phyloP scores from a whole-genome alignment of 2,888 invertebrate genomes.

The Deladenus siricidicola region DNA sequence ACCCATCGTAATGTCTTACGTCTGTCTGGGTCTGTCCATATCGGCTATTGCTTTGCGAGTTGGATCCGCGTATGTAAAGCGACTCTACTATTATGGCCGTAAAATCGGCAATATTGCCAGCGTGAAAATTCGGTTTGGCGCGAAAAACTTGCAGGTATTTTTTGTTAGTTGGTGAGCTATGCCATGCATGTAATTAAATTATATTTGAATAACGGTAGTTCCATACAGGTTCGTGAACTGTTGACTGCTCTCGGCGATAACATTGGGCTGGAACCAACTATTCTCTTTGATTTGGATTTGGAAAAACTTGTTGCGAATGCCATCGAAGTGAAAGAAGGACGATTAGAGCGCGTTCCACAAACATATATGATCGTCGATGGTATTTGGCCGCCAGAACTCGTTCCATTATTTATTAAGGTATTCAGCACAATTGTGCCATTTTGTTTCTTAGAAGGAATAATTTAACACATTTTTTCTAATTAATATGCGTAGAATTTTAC shows the following conservation, averaged over 20 bases:
- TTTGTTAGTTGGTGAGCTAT: neutral
- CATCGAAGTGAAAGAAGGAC: slow-evolving; percentile 50
- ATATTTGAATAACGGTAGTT: neutral
- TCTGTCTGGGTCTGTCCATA: slow-evolving; percentile 48
- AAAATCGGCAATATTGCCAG: slow-evolving; percentile 46
- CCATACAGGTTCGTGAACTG: slow-evolving; percentile 42
- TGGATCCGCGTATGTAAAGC: slow-evolving; percentile 48
- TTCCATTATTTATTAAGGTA: slow-evolving; percentile 46
- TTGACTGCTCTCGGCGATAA: slow-evolving; percentile 49
- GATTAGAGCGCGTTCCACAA: slow-evolving; percentile 47
- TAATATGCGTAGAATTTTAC: too few species aligned
- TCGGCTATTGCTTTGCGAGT: slow-evolving; percentile 52
- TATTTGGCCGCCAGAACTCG: slow-evolving; percentile 44
- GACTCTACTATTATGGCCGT: slow-evolving; percentile 45
- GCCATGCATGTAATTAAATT: neutral
- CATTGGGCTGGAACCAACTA: slow-evolving; percentile 45
- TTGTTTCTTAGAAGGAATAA: neutral
- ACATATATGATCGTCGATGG: slow-evolving; percentile 50
- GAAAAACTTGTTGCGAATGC: slow-evolving; percentile 46
- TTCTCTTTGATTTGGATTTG: slow-evolving; percentile 46
- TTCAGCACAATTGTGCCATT: neutral
- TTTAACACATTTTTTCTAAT: too few species aligned
- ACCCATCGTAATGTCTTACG: slow-evolving; percentile 47
- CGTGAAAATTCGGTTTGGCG: slow-evolving; percentile 51
- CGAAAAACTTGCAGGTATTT: slow-evolving; percentile 37